phyloP scores from a whole-genome alignment of 1,140 invertebrate genomes.

The Bombus impatiens region DNA sequence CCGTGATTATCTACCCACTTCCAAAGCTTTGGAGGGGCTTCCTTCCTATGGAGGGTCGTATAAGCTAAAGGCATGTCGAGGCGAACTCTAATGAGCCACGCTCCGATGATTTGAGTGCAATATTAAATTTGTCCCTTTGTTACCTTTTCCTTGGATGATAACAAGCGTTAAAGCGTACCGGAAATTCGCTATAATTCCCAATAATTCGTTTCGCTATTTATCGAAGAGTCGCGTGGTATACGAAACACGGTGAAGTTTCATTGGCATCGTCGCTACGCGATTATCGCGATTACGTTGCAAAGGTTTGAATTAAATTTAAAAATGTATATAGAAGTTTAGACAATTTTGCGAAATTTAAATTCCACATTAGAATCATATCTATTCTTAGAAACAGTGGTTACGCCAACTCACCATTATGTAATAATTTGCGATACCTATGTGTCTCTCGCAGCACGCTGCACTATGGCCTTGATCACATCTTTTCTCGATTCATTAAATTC shows the following conservation, averaged over 20 bases:
- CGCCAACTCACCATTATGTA: slow-evolving; percentile 31
- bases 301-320: neutral
- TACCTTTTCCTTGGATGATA: neutral
- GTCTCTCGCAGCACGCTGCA: neutral
- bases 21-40: slow-evolving; percentile 44
- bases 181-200: neutral
- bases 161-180: neutral
- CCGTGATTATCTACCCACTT: slow-evolving; percentile 44
- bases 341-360: neutral
- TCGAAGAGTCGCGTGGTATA: neutral
- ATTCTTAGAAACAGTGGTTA: slow-evolving; percentile 26
- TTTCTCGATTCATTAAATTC: neutral
- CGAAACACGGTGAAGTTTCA: neutral
- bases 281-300: neutral
- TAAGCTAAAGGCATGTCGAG: slow-evolving; percentile 29
- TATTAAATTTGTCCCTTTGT: slow-evolving; percentile 23
- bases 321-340: neutral
- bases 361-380: slow-evolving; percentile 17
- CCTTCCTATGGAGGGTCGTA: slow-evolving; percentile 44
- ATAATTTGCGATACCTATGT: slow-evolving; percentile 19
- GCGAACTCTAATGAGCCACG: slow-evolving; percentile 45
- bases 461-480: neutral
- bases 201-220: neutral
- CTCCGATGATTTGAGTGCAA: slow-evolving; percentile 26
- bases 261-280: too few relatives aligned